A percentile compares a stretch with the other conserved stretches of the same genome.
Evolutionary conservation across 2,888 invertebrate species (phyloP).

Genomic region (Apotomis capreana): DNA sequence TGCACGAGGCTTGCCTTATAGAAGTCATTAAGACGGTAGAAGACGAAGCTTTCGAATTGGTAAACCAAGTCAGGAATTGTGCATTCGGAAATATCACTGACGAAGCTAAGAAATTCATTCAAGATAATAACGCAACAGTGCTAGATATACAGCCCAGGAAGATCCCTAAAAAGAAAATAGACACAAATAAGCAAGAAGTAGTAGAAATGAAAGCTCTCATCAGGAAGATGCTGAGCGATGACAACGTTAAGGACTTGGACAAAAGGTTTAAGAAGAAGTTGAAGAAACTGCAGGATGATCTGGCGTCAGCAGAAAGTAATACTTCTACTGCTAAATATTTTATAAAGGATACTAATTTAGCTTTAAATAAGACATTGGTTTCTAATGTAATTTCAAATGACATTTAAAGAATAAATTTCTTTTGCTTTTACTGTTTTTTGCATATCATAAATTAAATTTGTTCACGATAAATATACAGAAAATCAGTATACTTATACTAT

Average conservation of each 20-base stretch:
- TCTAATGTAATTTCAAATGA: constrained; percentile 51
- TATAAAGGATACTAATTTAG: neutral
- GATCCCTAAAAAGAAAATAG: constrained; percentile 42
- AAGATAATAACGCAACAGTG: constrained; percentile 70
- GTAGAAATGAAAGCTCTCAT: constrained; percentile 61
- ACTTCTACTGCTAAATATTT: constrained; percentile 41
- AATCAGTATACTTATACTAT: too few relatives aligned
- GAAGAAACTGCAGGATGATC: constrained; percentile 53
- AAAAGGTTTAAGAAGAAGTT: constrained; percentile 59
- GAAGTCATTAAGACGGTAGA: constrained; percentile 73
- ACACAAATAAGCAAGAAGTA: constrained; percentile 44
- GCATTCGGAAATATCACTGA: constrained; percentile 56
- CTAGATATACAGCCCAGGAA: constrained; percentile 54
- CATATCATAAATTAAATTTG: neutral
- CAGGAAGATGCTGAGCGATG: constrained; percentile 60
- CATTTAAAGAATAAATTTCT: constrained; percentile 34
- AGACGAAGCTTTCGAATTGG: constrained; percentile 66
- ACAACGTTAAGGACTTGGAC: constrained; percentile 53
- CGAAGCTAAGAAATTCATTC: constrained; percentile 53
- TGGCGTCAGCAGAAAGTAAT: constrained; percentile 53
- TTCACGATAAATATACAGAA: too few relatives aligned
- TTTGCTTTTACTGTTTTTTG: neutral
- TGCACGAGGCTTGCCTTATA: constrained; percentile 80
- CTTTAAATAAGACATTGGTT: constrained; percentile 6
- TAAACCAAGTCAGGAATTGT: constrained; percentile 60